A percentile compares a stretch with the other conserved stretches of the same genome.
phyloP scores from a whole-genome alignment of 1,140 invertebrate species.

The Drosophila sp. region DNA sequence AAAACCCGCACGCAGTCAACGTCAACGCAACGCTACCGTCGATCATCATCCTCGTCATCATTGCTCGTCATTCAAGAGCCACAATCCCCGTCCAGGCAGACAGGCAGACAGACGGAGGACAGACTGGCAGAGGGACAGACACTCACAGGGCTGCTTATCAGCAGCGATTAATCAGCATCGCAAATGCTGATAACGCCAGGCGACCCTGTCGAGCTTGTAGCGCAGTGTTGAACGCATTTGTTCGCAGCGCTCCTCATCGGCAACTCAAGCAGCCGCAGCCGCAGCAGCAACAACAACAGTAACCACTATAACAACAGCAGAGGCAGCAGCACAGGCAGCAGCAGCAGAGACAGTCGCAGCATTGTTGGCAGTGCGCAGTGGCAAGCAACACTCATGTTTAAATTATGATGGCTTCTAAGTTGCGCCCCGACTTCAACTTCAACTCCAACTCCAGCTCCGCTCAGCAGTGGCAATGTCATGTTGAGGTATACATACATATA shows the following conservation, averaged over 20 bases:
- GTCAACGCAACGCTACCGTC: slow-evolving; percentile 69
- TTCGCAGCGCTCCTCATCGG: slow-evolving; percentile 12
- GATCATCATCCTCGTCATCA: slow-evolving; percentile 70
- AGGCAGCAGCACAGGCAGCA: slow-evolving; percentile 16
- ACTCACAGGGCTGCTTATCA: slow-evolving; percentile 63
- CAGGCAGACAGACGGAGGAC: slow-evolving; percentile 9
- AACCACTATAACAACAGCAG: too few relatives aligned
- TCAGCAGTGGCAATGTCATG: slow-evolving; percentile 26
- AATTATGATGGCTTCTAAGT: slow-evolving; percentile 83
- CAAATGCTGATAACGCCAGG: slow-evolving; percentile 68
- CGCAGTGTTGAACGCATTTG: slow-evolving; percentile 53
- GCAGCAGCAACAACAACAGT: slow-evolving; percentile 44
- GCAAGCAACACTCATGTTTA: slow-evolving; percentile 82
- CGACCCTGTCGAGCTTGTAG: slow-evolving; percentile 57
- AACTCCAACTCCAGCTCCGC: background rate
- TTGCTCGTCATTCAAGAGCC: slow-evolving; percentile 64
- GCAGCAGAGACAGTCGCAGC: slow-evolving; percentile 36
- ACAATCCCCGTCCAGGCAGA: slow-evolving; percentile 40
- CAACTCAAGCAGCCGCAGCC: slow-evolving; percentile 15
- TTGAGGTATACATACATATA: slow-evolving; percentile 5
- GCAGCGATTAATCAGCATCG: slow-evolving; percentile 77
- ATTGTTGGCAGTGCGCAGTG: slow-evolving; percentile 72
- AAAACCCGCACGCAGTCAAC: slow-evolving; percentile 54
- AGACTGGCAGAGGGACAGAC: slow-evolving; percentile 30
- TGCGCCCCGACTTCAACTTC: slow-evolving; percentile 44